phyloP scores from a whole-genome alignment of 2,888 invertebrate genomes.

The Drosophila pseudotalamancana region DNA sequence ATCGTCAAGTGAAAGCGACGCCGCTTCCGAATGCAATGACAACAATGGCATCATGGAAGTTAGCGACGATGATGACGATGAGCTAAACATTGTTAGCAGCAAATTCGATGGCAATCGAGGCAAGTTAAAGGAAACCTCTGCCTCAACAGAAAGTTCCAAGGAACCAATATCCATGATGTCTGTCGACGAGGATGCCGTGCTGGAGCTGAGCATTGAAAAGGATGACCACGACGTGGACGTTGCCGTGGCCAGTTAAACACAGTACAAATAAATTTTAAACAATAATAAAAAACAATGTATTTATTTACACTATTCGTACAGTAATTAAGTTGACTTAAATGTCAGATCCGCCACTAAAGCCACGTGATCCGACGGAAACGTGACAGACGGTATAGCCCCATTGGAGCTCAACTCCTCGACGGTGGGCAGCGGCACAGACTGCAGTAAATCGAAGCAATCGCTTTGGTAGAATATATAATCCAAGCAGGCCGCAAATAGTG shows the following conservation, averaged over 20 bases:
- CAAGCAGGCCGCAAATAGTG: constrained; percentile 92
- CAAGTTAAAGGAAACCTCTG: constrained; percentile 52
- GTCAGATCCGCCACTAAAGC: constrained; percentile 93
- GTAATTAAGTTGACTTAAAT: constrained; percentile 54
- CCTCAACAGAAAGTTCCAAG: constrained; percentile 71
- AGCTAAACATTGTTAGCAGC: constrained; percentile 42
- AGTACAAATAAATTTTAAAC: neutral
- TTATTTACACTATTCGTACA: neutral
- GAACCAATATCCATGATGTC: constrained; percentile 77
- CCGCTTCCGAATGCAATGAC: constrained; percentile 43
- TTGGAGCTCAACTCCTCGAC: constrained; percentile 90
- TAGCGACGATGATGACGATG: constrained; percentile 75
- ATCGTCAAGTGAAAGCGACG: constrained; percentile 80
- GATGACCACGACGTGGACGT: constrained; percentile 75
- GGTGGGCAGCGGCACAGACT: constrained; percentile 92
- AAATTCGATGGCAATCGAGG: constrained; percentile 51
- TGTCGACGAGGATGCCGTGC: constrained; percentile 79
- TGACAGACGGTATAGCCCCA: constrained; percentile 93
- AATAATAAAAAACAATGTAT: constrained; percentile 17
- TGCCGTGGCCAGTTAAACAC: constrained; percentile 51
- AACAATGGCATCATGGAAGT: constrained; percentile 72
- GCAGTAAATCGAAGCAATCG: constrained; percentile 86
- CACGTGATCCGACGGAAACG: constrained; percentile 97
- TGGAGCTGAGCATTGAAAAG: constrained; percentile 80
- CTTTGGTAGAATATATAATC: constrained; percentile 96